Evolutionary conservation across 2,888 invertebrate species (phyloP), one percentile per base, ranked within the genome.

Genomic region (Liopterus haemorrhoidalis): DNA sequence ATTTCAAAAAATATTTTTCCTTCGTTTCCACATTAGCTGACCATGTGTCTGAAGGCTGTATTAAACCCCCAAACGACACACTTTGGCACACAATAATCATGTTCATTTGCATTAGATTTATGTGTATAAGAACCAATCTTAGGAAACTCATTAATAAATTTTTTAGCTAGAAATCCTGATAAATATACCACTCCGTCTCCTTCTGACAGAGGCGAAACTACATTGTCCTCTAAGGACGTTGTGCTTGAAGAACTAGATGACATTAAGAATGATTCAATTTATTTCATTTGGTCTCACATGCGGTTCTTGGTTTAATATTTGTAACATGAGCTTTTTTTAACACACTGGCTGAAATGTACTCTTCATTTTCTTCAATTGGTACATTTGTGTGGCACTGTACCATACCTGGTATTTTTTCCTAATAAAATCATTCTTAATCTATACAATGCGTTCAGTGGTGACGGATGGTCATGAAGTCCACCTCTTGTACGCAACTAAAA

Each of bases 1-100:
- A 36, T 33, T 27, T 42, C 36, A 40, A 27, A 30, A 52, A 52
- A 9, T 37, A 22, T 22, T 44, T 41, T 28, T 52, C 47, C 44
- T 52, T 52, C 31, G 31, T 38, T 15, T 14, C 8, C 6, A 49
- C 44, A 22, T 15, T 32, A 19, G 14, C 8, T 25, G 31, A 24
- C 49, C 50, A 53, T 24, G 38, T 27, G 16, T 41, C 38, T 5
- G 45, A 47, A 21, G 54, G 52, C 22, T 49, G 22, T 6, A 36
- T 47, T 20, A 54, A 38, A 4, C 51, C 51, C 2, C 52, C 54
- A 48, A 47, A 51, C n/a, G 8, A 51, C 28, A 51, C 54, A 54
- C 6, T 40, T 32, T n/a, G 52, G 51, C 22, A 47, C 19, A 20
- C 4, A 20, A 38, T 51, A 48, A 25, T 8, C 31, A 14, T 41